Evolutionary conservation across 2,797 vertebrate species (phyloP), one percentile per base, ranked within the genome.

Genomic region (Netta rufina): DNA sequence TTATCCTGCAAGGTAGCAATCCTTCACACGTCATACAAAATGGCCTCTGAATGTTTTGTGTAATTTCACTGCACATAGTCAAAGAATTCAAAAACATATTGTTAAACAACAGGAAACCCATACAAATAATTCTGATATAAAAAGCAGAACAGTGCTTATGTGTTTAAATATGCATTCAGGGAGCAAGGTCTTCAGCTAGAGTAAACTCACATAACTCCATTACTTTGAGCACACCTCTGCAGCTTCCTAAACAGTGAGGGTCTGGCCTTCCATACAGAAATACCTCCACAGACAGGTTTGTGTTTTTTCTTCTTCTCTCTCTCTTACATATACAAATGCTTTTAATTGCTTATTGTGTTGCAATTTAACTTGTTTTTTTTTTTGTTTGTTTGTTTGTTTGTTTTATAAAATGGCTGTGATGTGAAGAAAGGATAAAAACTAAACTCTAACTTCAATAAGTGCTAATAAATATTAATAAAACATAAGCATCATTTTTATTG

Each of bases 381-480:
- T 45, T 41, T 41, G 15, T 41, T 41, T 41, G 15, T 19, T 9
- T 45, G 13, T 20, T 85, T 83, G 8, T 84, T 80, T 85, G 8
- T 82, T 82, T 83, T 65, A 54, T 33, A 56, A 93, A 94, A 90
- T 12, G 10, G 28, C 64, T 94, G 61, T 58, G 80, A 93, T 51
- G 64, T 73, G 86, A 66, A 58, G 84, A 87, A 90, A 90, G 96
- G 87, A 74, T 45, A 80, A 90, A 84, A 74, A 76, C 65, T 27
- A 54, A 73, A 86, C 49, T 7, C 79, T 89, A 78, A 45, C 75
- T 58, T 76, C 79, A 53, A 8, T 71, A 94, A 92, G 65, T 19
- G 47, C 92, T 90, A 90, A 90, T 96, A 96, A 95, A 96, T 93
- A 96, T 90, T 90, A 97, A 96, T 45, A 70, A 5, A 76, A 90